These are phyloP conservation scores for Grapholita molesta DNA, from an alignment of 1,140 invertebrate species.

Conservation along the genomic window DNA sequence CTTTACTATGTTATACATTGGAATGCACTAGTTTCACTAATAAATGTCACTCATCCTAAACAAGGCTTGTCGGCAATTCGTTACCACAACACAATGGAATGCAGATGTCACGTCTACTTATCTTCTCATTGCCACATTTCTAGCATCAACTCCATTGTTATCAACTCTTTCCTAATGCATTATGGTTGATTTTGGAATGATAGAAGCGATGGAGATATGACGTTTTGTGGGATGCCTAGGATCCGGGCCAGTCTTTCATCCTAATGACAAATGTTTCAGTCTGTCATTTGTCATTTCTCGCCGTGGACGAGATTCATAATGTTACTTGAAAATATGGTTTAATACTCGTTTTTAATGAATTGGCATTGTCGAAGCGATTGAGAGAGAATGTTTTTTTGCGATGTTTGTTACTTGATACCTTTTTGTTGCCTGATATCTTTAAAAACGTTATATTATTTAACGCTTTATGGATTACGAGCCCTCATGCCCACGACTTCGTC, in stretches of 20 bases:
- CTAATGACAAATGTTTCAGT: slow-evolving; percentile 43
- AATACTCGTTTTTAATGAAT: background rate
- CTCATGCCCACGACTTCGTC: no score
- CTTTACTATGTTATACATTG: background rate
- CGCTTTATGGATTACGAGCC: no score
- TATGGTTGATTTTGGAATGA: background rate
- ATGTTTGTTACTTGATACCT: background rate
- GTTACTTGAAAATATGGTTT: slow-evolving; percentile 25
- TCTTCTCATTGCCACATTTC: background rate
- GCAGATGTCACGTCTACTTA: background rate
- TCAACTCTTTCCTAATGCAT: background rate
- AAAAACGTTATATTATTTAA: no score
- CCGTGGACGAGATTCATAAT: slow-evolving; percentile 26
- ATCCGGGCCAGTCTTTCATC: slow-evolving; percentile 20
- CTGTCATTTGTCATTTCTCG: slow-evolving; percentile 33
- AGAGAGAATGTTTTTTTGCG: background rate
- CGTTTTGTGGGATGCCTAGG: slow-evolving; percentile 35
- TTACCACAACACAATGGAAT: background rate
- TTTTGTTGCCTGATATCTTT: no score
- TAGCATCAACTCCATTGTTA: background rate
- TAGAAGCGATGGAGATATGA: background rate
- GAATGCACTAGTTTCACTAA: background rate
- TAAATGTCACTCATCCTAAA: background rate
- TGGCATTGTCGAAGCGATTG: background rate
- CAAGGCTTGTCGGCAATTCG: background rate